Conservation (phyloP, 2,113 vertebrate species). For the Pseudorhombus dupliciocellatus region DNA sequence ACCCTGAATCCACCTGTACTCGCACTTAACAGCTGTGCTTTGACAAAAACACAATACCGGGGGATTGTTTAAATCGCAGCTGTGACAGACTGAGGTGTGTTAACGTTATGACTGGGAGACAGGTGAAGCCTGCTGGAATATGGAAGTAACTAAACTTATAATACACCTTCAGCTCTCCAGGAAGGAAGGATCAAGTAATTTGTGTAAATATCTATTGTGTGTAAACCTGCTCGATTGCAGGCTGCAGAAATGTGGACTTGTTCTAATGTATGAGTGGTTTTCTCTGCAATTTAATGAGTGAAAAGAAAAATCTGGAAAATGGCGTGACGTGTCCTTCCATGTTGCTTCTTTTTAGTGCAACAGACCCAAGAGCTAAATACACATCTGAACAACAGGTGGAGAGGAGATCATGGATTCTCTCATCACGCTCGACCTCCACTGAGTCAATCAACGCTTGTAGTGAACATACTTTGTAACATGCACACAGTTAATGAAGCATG, state of each 20-base stretch:
- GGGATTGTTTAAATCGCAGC: constrained; percentile 45
- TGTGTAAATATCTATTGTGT: background rate
- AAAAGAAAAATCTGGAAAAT: too few relatives aligned
- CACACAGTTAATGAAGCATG: too few relatives aligned
- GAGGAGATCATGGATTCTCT: background rate
- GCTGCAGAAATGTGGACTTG: too few relatives aligned
- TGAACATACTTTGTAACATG: too few relatives aligned
- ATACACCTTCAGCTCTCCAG: too few relatives aligned
- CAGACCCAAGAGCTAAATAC: too few relatives aligned
- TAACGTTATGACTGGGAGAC: constrained; percentile 25
- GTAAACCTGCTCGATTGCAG: background rate
- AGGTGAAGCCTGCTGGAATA: constrained; percentile 12
- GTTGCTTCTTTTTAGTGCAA: background rate
- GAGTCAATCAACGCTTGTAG: too few relatives aligned
- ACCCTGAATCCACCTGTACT: constrained; percentile 29
- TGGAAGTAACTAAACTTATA: background rate
- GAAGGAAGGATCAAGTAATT: background rate
- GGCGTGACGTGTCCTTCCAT: background rate
- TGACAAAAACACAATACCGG: constrained; percentile 25
- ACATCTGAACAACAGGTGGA: background rate
- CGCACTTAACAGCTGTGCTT: constrained; percentile 35
- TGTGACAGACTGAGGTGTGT: constrained; percentile 25
- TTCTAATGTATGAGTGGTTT: too few relatives aligned
- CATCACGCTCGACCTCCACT: too few relatives aligned
- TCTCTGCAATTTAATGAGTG: too few relatives aligned